Evolutionary conservation across 2,888 invertebrate genomes (phyloP).

Genomic region (Acronicta leporina): DNA sequence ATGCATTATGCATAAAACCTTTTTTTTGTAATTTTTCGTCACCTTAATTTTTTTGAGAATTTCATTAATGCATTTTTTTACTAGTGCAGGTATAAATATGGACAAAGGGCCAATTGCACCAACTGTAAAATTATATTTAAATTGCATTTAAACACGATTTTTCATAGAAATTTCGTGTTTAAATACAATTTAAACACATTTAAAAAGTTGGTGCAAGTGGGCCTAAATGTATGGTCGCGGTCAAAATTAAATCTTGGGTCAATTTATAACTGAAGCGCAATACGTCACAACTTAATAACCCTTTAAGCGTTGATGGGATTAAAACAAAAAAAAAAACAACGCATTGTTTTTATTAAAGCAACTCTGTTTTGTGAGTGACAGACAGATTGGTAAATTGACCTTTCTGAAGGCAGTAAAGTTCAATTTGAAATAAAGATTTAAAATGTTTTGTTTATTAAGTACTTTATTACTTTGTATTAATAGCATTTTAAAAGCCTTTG

Average conservation of each 20-base stretch:
- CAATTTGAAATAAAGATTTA: conserved; percentile 41
- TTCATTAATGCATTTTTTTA: no score
- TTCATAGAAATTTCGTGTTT: no score
- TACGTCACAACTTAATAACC: conserved; percentile 46
- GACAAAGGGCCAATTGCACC: no score
- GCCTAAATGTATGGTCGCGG: background rate
- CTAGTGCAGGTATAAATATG: no score
- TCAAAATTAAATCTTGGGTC: background rate
- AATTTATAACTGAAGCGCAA: conserved; percentile 26
- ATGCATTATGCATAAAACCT: no score
- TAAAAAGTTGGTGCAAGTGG: no score
- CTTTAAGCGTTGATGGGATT: conserved; percentile 39
- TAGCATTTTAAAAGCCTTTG: background rate
- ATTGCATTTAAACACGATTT: no score
- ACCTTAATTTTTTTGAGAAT: no score
- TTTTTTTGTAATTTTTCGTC: no score
- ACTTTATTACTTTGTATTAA: conserved; percentile 9
- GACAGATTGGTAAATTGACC: conserved; percentile 49
- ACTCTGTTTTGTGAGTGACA: conserved; percentile 52
- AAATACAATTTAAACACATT: no score
- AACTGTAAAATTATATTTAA: no score
- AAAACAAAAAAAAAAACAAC: conserved; percentile 41
- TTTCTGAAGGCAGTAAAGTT: conserved; percentile 50
- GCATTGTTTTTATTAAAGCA: conserved; percentile 51
- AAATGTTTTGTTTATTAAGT: conserved; percentile 26